Evolutionary conservation across 1,140 invertebrate species (phyloP), one percentile per base, ranked within the genome.

Genomic region (Drosophila azteca): DNA sequence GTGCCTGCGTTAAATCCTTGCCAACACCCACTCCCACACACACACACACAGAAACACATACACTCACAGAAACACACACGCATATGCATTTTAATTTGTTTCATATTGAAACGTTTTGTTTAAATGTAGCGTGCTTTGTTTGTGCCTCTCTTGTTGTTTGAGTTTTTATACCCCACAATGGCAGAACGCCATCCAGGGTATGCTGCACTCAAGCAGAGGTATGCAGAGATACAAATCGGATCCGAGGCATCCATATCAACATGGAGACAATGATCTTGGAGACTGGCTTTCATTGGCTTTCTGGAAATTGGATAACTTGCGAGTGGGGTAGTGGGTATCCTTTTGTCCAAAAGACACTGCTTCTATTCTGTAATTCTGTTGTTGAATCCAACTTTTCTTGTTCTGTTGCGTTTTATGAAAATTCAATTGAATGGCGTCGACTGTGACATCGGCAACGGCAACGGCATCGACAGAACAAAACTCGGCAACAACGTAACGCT

Each of bases 41-140:
- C 41, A 57, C 44, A 29, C 46, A 17, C 15, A n/a, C 22, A 0
- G 44, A 24, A 0, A 26, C 4, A 26, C 17, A 0, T 9, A 8
- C 17, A 35, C 51, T 13, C n/a, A 13, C 51, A 24, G 20, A 44
- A 13, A 3, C 17, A n/a, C 20, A 8, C 3, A 61, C 6, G 29
- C 48, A 46, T 60, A 59, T 87, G 77, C 74, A 63, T 82, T 88
- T 82, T 88, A 87, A 87, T 87, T 88, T 75, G 83, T 82, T 82
- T 87, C 74, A 76, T 82, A 88, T 88, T 82, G 82, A 75, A 72
- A 69, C 78, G 78, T 88, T 87, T 87, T 87, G 83, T 87, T 88
- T 76, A 87, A 88, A 88, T 76, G 70, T 64, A 69, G 60, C 50
- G 66, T 83, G 80, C 79, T 77, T 76, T 87, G 84, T 75, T 58